phyloP scores from a whole-genome alignment of 2,113 vertebrate genomes.

The Mesocricetus auratus region DNA sequence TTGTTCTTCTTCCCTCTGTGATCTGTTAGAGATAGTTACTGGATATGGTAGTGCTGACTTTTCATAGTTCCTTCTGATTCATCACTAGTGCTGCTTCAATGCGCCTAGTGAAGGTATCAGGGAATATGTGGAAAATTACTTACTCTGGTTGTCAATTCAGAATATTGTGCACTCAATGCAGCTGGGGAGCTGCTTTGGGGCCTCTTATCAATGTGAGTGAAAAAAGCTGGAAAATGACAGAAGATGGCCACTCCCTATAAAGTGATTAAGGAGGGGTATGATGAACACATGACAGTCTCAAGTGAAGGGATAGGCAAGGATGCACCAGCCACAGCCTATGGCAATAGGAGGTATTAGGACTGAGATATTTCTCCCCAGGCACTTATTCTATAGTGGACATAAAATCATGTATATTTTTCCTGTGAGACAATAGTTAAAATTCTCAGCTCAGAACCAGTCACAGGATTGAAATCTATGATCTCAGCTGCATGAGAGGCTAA shows the following conservation, averaged over 20 bases:
- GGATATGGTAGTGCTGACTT: no score
- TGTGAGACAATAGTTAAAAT: not conserved
- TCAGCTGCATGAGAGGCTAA: not conserved
- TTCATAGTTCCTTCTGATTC: not conserved
- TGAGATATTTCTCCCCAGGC: not conserved
- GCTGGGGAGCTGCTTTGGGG: no score
- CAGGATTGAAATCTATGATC: not conserved
- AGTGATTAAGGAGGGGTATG: not conserved
- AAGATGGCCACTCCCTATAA: not conserved
- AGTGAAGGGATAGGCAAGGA: no score
- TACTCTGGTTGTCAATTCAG: no score
- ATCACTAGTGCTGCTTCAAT: not conserved
- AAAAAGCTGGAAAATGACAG: not conserved
- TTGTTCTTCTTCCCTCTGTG: not conserved
- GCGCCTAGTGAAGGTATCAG: rapidly evolving
- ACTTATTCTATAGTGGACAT: not conserved
- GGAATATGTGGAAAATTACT: not conserved
- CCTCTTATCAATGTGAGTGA: not conserved
- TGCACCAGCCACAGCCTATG: no score
- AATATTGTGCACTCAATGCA: rapidly evolving
- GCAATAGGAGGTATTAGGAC: not conserved
- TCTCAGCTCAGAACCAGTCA: not conserved
- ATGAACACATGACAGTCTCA: not conserved
- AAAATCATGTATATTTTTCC: not conserved
- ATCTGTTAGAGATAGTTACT: not conserved